Percentiles rank a stretch among this genome's conserved stretches.
Conservation (phyloP, 2,888 invertebrate species). For the Acheta domesticus region DNA sequence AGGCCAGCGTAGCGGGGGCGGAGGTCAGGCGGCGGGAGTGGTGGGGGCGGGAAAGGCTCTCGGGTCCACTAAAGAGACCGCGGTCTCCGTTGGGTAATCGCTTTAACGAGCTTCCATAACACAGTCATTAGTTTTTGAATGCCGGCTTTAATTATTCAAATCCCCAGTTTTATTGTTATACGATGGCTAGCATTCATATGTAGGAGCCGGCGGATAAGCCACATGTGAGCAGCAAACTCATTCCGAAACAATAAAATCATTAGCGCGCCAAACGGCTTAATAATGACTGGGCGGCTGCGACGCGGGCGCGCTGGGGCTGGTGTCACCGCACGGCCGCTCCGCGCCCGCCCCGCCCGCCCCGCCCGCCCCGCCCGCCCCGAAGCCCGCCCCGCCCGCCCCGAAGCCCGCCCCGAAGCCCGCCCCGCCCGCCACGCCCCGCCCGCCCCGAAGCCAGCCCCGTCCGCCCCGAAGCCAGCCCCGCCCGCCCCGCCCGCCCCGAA, state of each 20-base stretch:
- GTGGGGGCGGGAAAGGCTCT: background rate
- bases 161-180: conserved; percentile 23
- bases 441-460: no score
- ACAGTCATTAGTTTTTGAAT: conserved; percentile 29
- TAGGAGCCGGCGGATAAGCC: conserved; percentile 11
- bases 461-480: no score
- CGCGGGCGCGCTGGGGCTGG: background rate
- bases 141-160: conserved; percentile 30
- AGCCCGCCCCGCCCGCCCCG: no score
- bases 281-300: background rate
- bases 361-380: no score
- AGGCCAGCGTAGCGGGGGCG: no score
- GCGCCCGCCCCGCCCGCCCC: no score
- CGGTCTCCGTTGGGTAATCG: conserved; percentile 26
- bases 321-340: no score
- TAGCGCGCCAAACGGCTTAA: conserved; percentile 1
- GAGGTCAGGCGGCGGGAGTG: no score
- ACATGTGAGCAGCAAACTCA: conserved; percentile 7
- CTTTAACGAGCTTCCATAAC: conserved; percentile 27
- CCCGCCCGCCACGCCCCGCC: no score
- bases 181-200: conserved; percentile 22
- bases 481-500: no score
- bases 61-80: conserved; percentile 24
- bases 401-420: no score
- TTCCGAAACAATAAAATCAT: background rate